phyloP scores from a whole-genome alignment of 2,888 invertebrate genomes.

The Ornithoptera priamus region DNA sequence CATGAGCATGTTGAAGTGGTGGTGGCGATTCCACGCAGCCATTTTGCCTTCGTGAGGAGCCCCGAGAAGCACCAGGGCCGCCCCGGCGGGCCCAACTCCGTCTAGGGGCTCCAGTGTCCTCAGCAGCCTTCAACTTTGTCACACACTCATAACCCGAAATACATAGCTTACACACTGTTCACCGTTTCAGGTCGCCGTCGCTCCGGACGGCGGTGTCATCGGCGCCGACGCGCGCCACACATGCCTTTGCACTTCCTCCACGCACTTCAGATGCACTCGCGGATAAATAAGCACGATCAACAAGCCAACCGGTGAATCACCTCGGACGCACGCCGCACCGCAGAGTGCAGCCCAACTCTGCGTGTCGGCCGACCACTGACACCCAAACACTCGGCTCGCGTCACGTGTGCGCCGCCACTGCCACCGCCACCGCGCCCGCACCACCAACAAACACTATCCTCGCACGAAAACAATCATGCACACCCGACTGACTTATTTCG shows the following conservation, averaged over 20 bases:
- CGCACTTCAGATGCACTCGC: conserved; percentile 75
- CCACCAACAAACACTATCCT: conserved; percentile 54
- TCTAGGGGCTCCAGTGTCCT: conserved; percentile 83
- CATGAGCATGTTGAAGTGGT: conserved; percentile 85
- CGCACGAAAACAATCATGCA: conserved; percentile 62
- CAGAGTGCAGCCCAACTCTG: conserved; percentile 50
- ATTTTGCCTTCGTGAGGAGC: conserved; percentile 82
- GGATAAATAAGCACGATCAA: conserved; percentile 75
- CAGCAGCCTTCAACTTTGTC: conserved; percentile 75
- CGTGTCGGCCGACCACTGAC: conserved; percentile 66
- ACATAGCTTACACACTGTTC: conserved; percentile 71
- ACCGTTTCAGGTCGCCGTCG: conserved; percentile 68
- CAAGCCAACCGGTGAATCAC: conserved; percentile 75
- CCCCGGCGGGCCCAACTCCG: conserved; percentile 81
- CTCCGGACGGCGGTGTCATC: conserved; percentile 71
- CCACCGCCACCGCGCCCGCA: conserved; percentile 52
- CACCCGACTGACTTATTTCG: conserved; percentile 52
- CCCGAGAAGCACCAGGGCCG: conserved; percentile 81
- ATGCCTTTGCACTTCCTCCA: conserved; percentile 75
- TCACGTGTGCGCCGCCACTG: conserved; percentile 63
- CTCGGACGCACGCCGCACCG: conserved; percentile 67
- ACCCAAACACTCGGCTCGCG: conserved; percentile 71
- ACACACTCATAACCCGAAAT: conserved; percentile 78
- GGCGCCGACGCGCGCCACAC: conserved; percentile 70
- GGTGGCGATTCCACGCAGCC: conserved; percentile 87